These are phyloP conservation scores for Phyllostomus discolor DNA, from an alignment of 2,113 vertebrate species.

Conservation along the genomic window DNA sequence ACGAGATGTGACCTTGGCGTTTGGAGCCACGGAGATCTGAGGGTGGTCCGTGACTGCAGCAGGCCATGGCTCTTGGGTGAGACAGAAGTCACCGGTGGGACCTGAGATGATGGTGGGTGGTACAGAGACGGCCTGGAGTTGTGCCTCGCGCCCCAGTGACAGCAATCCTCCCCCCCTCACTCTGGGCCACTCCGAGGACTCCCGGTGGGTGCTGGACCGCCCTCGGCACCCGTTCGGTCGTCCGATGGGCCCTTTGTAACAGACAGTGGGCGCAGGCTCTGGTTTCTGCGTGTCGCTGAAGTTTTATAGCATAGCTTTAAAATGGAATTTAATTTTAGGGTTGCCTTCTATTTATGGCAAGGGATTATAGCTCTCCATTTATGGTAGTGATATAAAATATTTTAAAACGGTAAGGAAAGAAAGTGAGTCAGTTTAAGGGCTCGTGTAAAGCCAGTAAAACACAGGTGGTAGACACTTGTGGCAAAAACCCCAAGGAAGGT, in stretches of 20 bases:
- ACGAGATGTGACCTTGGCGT: neutral
- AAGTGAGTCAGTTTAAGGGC: constrained; percentile 12
- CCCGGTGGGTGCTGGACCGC: neutral
- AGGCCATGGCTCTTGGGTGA: neutral
- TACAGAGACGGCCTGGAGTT: neutral
- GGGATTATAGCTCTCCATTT: constrained; percentile 44
- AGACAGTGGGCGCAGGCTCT: neutral
- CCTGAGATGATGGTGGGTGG: neutral
- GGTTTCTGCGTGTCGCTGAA: constrained; percentile 27
- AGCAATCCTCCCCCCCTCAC: neutral
- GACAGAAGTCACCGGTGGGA: neutral
- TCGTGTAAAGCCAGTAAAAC: neutral
- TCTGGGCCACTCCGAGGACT: too few species aligned
- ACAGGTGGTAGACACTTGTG: neutral
- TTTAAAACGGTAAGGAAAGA: neutral
- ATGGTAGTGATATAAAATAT: neutral
- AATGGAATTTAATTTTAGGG: constrained; percentile 41
- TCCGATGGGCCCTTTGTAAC: neutral
- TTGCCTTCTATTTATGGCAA: constrained; percentile 36
- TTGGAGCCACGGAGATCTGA: neutral
- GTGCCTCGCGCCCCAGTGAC: neutral
- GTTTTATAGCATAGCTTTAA: constrained; percentile 21
- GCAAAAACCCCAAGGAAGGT: neutral
- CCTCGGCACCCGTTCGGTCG: neutral
- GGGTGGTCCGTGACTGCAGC: neutral